Evolutionary conservation across 2,797 vertebrate species (phyloP), one percentile per base, ranked within the genome.

Genomic region (Siniperca undulata): DNA sequence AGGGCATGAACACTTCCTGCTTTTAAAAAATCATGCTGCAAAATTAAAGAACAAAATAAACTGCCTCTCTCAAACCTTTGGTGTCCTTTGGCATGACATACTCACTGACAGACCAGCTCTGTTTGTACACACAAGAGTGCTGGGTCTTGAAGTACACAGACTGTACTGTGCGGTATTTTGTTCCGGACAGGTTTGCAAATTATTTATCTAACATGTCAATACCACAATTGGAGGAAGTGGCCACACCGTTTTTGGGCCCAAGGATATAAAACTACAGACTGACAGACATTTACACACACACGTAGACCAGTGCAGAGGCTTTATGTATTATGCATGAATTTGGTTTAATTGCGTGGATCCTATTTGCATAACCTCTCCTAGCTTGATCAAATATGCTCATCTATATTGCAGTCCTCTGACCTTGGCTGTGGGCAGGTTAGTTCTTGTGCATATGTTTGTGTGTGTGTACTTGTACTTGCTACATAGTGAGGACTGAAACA

Each of bases 311-410:
- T 78, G 59, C 70, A 84, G 67, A 86, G 75, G 67, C 84, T 88
- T 87, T 76, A 94, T 94, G 91, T 88, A 93, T 95, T 93, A 93
- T 95, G 89, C 84, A 93, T 94, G 92, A 87, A 91, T 93, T 92
- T 89, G 83, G 82, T 91, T 92, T 93, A 94, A 94, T 93, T 94
- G 91, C 81, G 38, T 82, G 62, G 48, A 88, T 86, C 81, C 42
- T 81, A 94, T 94, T 94, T 93, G 88, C 93, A 94, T 94, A 94
- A 93, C 90, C 83, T 91, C 90, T 92, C 84, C 70, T 80, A 83
- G 91, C 89, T 90, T 93, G 89, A 94, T 92, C 87, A 91, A 79
- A 89, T 90, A 89, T 89, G 87, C 88, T 92, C 88, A 91, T 94
- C 84, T 92, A 83, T 89, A 86, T 91, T 88, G 82, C 87, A 86